Evolutionary conservation across 2,113 vertebrate species (phyloP).

Genomic region (Alces alces): DNA sequence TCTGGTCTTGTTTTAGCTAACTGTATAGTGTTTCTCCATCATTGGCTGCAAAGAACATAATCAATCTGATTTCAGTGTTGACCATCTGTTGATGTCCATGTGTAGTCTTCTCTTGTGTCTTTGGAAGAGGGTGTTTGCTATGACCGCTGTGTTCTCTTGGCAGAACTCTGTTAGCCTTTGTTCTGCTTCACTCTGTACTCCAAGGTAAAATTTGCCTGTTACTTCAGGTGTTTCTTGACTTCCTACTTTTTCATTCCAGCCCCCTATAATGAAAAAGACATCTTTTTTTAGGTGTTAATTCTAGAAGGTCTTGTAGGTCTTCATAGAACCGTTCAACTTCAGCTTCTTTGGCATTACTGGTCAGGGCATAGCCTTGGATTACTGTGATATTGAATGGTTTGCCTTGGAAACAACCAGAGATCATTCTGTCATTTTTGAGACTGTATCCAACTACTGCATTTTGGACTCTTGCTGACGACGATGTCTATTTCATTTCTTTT

Average conservation of each 20-base stretch:
- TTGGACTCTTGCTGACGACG: neutral
- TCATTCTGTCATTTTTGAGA: neutral
- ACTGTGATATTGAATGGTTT: neutral
- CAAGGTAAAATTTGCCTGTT: neutral
- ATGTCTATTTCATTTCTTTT: too few species aligned
- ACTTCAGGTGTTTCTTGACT: neutral
- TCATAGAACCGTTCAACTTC: neutral
- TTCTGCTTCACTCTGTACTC: neutral
- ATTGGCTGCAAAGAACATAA: neutral
- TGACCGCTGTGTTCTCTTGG: rapidly evolving
- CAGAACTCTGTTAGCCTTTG: neutral
- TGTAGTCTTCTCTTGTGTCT: neutral
- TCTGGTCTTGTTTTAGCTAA: rapidly evolving
- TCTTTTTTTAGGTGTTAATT: neutral
- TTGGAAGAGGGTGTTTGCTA: neutral
- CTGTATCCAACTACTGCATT: neutral
- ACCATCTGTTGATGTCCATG: neutral
- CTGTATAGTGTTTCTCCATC: neutral
- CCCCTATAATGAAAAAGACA: neutral
- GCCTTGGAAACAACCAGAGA: neutral
- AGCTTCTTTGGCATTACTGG: neutral
- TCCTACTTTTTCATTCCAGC: neutral
- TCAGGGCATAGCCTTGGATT: neutral
- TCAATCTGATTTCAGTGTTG: neutral
- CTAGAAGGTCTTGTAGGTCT: neutral